These are phyloP conservation scores for Parthenolecanium corni DNA, from an alignment of 2,888 invertebrate genomes.

Conservation along the genomic window DNA sequence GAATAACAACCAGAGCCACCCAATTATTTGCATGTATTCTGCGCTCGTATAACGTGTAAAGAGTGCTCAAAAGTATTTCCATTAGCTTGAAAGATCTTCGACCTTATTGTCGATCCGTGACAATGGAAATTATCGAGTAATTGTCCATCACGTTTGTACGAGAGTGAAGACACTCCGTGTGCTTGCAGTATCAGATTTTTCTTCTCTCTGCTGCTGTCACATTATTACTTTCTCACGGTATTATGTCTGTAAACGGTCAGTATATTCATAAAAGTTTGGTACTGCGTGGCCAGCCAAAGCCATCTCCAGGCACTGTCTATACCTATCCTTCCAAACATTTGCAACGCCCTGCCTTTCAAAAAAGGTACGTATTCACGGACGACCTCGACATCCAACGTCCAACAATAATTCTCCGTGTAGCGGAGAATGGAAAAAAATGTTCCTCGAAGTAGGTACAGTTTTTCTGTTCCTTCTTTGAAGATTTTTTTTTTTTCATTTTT, in stretches of 20 bases:
- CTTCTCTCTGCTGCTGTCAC: neutral
- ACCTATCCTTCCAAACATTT: constrained; percentile 2
- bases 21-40: too few species aligned
- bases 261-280: too few species aligned
- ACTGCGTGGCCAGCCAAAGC: too few species aligned
- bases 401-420: neutral
- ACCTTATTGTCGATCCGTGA: constrained; percentile 5
- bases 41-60: too few species aligned
- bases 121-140: constrained; percentile 23
- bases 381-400: neutral
- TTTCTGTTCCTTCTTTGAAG: neutral
- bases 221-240: constrained; percentile 6
- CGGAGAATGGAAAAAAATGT: neutral
- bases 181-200: neutral
- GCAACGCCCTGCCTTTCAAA: neutral
- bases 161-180: neutral
- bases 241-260: neutral
- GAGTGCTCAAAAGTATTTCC: too few species aligned
- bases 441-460: neutral
- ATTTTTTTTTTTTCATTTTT: too few species aligned
- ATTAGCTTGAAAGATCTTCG: neutral
- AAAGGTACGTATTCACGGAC: neutral
- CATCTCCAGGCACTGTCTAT: too few species aligned
- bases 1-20: too few species aligned
- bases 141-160: constrained; percentile 19